Percentiles rank a stretch among this genome's conserved stretches.
Conservation (phyloP, 2,888 invertebrate genomes). For the Ichneumoninae sp. region DNA sequence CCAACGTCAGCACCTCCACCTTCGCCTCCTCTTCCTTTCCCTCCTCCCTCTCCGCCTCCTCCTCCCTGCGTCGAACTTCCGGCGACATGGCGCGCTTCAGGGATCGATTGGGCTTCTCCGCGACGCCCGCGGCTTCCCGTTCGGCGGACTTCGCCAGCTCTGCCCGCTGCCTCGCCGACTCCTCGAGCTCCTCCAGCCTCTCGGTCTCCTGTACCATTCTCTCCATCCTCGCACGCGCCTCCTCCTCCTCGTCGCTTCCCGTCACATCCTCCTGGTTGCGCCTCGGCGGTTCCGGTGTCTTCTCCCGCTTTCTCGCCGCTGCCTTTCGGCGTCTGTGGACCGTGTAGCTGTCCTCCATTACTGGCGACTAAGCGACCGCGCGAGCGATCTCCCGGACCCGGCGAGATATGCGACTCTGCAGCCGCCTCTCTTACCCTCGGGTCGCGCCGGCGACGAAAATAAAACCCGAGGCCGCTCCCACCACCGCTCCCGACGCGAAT, state of each 20-base stretch:
- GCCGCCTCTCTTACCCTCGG: background rate
- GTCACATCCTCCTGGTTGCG: constrained; percentile 62
- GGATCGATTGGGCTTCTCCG: constrained; percentile 23
- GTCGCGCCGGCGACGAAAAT: constrained; percentile 77
- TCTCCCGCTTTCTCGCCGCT: constrained; percentile 78
- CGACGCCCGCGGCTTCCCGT: background rate
- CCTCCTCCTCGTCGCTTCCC: constrained; percentile 74
- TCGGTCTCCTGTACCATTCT: constrained; percentile 82
- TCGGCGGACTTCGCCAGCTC: constrained; percentile 38
- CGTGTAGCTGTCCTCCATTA: constrained; percentile 83
- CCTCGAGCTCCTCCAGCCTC: constrained; percentile 67
- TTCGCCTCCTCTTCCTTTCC: constrained; percentile 13
- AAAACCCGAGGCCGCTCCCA: constrained; percentile 80
- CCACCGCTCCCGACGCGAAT: constrained; percentile 71
- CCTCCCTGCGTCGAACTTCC: constrained; percentile 55
- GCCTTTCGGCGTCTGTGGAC: constrained; percentile 82
- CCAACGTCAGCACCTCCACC: background rate
- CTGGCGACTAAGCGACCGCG: constrained; percentile 53
- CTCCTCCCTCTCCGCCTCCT: constrained; percentile 65
- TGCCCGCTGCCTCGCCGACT: constrained; percentile 42
- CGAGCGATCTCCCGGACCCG: constrained; percentile 11
- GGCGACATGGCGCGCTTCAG: constrained; percentile 51
- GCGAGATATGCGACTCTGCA: constrained; percentile 19
- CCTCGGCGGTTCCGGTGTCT: constrained; percentile 79
- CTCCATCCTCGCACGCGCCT: constrained; percentile 78